Evolutionary conservation across 2,888 invertebrate genomes (phyloP), one percentile per base, ranked within the genome.

Genomic region (Netelia virgata): DNA sequence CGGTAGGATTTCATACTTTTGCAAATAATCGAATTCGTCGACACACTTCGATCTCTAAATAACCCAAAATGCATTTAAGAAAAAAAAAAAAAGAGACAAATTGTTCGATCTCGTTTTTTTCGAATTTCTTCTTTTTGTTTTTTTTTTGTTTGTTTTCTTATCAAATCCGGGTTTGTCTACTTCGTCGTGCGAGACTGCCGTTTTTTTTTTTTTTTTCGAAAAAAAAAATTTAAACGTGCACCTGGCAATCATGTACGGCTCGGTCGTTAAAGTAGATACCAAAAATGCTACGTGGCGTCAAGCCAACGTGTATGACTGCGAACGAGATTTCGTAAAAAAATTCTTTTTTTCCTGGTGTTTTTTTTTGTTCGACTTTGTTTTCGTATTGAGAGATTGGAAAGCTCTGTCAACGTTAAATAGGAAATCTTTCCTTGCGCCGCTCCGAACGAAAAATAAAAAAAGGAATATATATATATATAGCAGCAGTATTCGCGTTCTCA

Each of bases 1-100:
- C 91, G 90, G 90, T 92, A 93, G 92, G 90, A 89, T 93, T 93
- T 93, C 93, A 92, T 93, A 93, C 93, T 93, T 93, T 93, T 93
- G 91, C 93, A 93, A 93, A 91, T 91, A 92, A 92, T 91, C 91
- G 91, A 91, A 89, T 88, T 89, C 89, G 90, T 90, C 88, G 90
- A 90, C 88, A 91, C 88, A 90, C 89, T 91, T 90, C 87, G 88
- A 90, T 87, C 89, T 90, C 87, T 90, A 88, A 89, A 88, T 85
- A 88, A 89, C 85, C 86, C 84, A 86, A 86, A 28, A 86, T 84
- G 83, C 88, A 86, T 85, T 80, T 28, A 79, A 63, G 57, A 74
- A 20, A 63, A 63, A 53, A 41, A 47, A 66, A 69, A 18, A 23
- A 23, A 59, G 43, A 55, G 41, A 77, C 68, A 82, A 53, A 68